Percentiles rank a stretch among this genome's conserved stretches.
Conservation (phyloP, 2,888 invertebrate genomes). For the Dicyrtoma fusca region DNA sequence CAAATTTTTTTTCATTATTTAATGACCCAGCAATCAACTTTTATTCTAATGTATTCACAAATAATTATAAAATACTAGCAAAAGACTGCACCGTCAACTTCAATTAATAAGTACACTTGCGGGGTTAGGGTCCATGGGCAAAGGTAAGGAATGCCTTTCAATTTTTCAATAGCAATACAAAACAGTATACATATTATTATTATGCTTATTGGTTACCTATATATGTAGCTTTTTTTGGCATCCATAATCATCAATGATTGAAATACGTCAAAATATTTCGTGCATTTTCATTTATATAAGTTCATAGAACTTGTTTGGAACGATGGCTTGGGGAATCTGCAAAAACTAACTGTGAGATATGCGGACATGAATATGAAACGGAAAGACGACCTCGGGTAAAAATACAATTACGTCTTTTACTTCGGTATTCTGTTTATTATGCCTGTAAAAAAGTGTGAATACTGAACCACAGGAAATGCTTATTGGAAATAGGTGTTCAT, state of each 20-base stretch:
- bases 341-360: constrained; percentile 51
- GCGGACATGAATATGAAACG: constrained; percentile 45
- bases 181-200: too few species aligned
- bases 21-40: too few species aligned
- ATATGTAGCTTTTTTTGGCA: too few species aligned
- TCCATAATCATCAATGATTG: too few species aligned
- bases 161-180: too few species aligned
- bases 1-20: neutral
- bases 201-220: too few species aligned
- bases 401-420: too few species aligned
- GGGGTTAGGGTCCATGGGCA: constrained; percentile 53
- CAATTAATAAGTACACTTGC: neutral
- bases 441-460: constrained; percentile 1
- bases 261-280: too few species aligned
- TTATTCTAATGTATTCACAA: neutral
- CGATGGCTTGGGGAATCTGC: constrained; percentile 55
- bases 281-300: too few species aligned
- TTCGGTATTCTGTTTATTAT: too few species aligned
- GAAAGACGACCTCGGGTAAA: constrained; percentile 50
- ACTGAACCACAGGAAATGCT: neutral
- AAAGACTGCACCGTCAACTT: too few species aligned
- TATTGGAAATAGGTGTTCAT: neutral
- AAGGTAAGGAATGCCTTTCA: too few species aligned
- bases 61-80: neutral
- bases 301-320: constrained; percentile 53